Base-by-base conservation (phyloP, 2,797 vertebrate genomes). In the Sebastolobus altivelis region DNA sequence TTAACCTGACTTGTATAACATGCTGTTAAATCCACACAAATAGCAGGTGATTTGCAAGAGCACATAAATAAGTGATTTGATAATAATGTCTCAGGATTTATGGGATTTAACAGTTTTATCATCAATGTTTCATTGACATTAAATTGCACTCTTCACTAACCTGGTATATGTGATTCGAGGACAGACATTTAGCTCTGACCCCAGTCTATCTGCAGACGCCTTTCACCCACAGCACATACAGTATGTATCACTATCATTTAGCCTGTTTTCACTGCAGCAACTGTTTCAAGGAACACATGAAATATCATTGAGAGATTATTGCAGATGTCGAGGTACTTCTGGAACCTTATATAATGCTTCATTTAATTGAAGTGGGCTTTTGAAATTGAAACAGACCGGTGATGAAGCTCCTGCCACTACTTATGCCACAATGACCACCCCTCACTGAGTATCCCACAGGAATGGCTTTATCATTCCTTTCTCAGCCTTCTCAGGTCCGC, bases 161-260 rank as follows among this genome's bases (percentile, higher is more conserved):
- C 1, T 54, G 33, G 9, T 55, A 11, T 54, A 4, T 54, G 5
- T 52, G 22, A 56, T 35, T 52, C 20, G 18, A 35, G 18, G 27
- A 25, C 27, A 65, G 59, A 62, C 18, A 55, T 78, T 77, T 29
- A 63, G 59, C 60, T 33, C 11, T 12, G 60, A 62, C 33, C 31
- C 16, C 16, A 20, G 31, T 68, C 12, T 27, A 22, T 74, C 56
- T 46, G 5, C 20, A 72, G 20, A 22, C 25, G 25, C 49, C 40
- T 7, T n/a, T 59, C 9, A 38, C 5, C 14, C 46, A 13, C 12
- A 56, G 52, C 35, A 74, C 35, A 54, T 25, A 25, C 25, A 25
- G 25, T 20, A 11, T 27, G 13, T 25, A 11, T 37, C 62, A 6
- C 25, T 31, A 4, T 40, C 13, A 58, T 66, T 55, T 20, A 55